Percentiles rank a stretch among this genome's conserved stretches.
phyloP scores from a whole-genome alignment of 2,797 vertebrate species.

The Eospalax fontanierii region DNA sequence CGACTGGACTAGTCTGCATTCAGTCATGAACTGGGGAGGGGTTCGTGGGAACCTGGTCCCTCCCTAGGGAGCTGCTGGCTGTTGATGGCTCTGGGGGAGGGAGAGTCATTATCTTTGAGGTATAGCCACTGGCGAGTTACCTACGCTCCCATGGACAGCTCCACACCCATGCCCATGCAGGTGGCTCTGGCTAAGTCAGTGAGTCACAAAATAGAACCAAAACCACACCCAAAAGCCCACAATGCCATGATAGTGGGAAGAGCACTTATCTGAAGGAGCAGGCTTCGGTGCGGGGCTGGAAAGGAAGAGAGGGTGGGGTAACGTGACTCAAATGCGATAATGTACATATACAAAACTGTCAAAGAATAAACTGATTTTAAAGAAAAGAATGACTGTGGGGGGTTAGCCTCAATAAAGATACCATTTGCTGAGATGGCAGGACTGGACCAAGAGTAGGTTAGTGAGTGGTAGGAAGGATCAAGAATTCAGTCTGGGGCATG shows the following conservation, averaged over 20 bases:
- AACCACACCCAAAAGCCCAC: too few species aligned
- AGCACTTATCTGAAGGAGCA: neutral
- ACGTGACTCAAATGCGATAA: too few species aligned
- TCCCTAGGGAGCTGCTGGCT: neutral
- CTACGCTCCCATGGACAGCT: neutral
- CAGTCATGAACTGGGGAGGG: neutral
- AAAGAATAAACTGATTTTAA: neutral
- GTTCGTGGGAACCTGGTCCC: neutral
- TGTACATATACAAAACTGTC: neutral
- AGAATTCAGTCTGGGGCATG: neutral
- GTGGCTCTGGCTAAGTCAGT: neutral
- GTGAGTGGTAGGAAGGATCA: neutral
- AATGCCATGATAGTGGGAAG: neutral
- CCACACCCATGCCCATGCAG: neutral
- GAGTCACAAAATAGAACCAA: neutral
- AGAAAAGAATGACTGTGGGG: neutral
- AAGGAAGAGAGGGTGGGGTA: neutral
- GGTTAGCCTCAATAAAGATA: neutral
- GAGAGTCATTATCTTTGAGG: neutral
- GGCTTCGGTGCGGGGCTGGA: neutral
- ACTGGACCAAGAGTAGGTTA: neutral
- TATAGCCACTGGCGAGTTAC: neutral
- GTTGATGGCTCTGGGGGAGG: neutral
- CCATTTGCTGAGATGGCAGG: neutral
- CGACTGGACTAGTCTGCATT: neutral